A percentile compares a stretch with the other conserved stretches of the same genome.
These are phyloP conservation scores for Riparia riparia DNA, from an alignment of 2,113 vertebrate species.

Conservation along the genomic window DNA sequence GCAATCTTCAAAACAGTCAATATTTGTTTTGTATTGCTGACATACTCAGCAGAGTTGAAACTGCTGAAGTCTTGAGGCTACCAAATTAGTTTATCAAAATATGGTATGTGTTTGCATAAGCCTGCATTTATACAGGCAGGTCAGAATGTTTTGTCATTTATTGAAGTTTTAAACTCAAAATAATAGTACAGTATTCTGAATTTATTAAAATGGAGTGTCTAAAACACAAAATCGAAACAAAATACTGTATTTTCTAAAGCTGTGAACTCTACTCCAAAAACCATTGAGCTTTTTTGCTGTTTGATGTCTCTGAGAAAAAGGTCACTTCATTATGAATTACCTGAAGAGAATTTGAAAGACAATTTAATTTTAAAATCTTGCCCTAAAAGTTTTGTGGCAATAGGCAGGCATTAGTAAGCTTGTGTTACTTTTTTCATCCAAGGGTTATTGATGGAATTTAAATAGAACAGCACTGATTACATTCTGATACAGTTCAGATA, in stretches of 20 bases:
- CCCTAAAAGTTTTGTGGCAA: not conserved
- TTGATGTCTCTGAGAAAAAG: not conserved
- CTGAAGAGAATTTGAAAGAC: not conserved
- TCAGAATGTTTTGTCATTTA: not conserved
- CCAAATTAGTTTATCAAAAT: constrained; percentile 1
- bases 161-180: not conserved
- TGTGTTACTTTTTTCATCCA: not conserved
- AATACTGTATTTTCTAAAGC: not conserved
- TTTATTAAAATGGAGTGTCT: not conserved
- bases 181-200: not conserved
- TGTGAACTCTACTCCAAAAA: not conserved
- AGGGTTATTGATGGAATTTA: not conserved
- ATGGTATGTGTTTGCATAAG: not conserved
- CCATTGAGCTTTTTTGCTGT: not conserved
- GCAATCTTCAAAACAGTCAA: not conserved
- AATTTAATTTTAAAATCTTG: not conserved
- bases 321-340: not conserved
- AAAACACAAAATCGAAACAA: not conserved
- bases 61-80: not conserved
- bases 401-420: not conserved
- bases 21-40: not conserved
- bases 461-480: not conserved
- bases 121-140: not conserved
- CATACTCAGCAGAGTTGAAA: not conserved
- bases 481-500: not conserved